These are phyloP conservation scores for Mythimna vitellina DNA, from an alignment of 2,888 invertebrate species.

Conservation along the genomic window DNA sequence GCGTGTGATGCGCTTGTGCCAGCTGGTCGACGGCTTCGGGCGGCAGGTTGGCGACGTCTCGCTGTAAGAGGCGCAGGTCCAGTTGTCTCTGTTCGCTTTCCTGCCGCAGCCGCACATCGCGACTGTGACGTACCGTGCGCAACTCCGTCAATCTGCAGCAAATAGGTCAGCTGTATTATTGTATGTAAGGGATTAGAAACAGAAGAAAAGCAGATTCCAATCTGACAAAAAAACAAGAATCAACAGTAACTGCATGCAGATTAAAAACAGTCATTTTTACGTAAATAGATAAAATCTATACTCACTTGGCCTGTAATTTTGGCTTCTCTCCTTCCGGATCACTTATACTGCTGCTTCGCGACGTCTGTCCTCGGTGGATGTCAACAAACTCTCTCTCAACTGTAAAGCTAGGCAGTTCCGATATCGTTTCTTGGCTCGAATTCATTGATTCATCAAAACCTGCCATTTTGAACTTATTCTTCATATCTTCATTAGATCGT, in stretches of 20 bases:
- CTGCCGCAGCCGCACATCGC: constrained; percentile 94
- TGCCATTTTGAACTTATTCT: constrained; percentile 73
- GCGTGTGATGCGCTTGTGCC: constrained; percentile 93
- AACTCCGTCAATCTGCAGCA: constrained; percentile 92
- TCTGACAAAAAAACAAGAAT: background rate
- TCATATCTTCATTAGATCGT: constrained; percentile 92
- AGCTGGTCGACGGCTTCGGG: constrained; percentile 93
- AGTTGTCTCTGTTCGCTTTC: constrained; percentile 94
- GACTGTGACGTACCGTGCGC: constrained; percentile 93
- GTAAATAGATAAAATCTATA: constrained; percentile 47
- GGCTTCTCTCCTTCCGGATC: constrained; percentile 85
- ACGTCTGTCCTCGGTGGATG: constrained; percentile 80
- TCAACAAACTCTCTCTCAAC: constrained; percentile 82
- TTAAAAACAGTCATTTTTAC: background rate
- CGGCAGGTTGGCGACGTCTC: constrained; percentile 93
- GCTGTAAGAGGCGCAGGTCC: constrained; percentile 94
- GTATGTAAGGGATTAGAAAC: no score
- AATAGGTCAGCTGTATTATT: background rate
- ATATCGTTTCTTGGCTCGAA: constrained; percentile 75
- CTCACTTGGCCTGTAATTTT: constrained; percentile 87
- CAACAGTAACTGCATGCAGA: background rate
- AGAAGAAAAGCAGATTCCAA: background rate
- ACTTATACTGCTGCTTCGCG: constrained; percentile 84
- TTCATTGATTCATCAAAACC: constrained; percentile 75
- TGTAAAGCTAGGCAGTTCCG: constrained; percentile 77